These are phyloP conservation scores for Coecobrya sp. DNA, from an alignment of 2,888 invertebrate genomes.

Conservation along the genomic window DNA sequence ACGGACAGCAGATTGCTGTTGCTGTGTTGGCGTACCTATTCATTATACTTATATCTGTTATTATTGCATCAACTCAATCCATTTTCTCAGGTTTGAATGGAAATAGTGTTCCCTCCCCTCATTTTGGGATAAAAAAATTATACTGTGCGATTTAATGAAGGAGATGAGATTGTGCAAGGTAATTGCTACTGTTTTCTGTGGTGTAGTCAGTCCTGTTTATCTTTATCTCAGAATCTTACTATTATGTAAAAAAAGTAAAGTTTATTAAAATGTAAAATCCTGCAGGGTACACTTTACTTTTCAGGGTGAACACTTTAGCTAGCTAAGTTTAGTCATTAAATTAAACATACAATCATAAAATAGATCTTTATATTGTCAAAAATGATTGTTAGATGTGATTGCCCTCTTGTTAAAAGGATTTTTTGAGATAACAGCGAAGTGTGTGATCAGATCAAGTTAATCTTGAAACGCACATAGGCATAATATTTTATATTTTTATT, in stretches of 20 bases:
- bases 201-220: conserved; percentile 12
- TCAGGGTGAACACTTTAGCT: conserved; percentile 44
- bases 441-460: conserved; percentile 2
- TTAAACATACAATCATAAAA: conserved; percentile 9
- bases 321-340: conserved; percentile 15
- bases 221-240: background rate
- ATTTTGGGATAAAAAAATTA: background rate
- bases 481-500: background rate
- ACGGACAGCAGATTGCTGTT: background rate
- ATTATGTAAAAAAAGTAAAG: background rate
- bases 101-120: background rate
- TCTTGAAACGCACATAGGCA: background rate
- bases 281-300: background rate
- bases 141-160: background rate
- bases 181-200: conserved; percentile 12
- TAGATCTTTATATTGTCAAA: background rate
- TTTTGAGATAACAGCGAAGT: background rate
- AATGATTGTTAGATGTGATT: background rate
- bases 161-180: conserved; percentile 37
- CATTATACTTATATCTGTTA: background rate
- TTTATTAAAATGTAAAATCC: background rate
- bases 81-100: conserved; percentile 44
- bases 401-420: background rate
- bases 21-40: background rate
- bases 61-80: background rate